Evolutionary conservation across 2,113 vertebrate genomes (phyloP).

Genomic region (Rattus rattus): DNA sequence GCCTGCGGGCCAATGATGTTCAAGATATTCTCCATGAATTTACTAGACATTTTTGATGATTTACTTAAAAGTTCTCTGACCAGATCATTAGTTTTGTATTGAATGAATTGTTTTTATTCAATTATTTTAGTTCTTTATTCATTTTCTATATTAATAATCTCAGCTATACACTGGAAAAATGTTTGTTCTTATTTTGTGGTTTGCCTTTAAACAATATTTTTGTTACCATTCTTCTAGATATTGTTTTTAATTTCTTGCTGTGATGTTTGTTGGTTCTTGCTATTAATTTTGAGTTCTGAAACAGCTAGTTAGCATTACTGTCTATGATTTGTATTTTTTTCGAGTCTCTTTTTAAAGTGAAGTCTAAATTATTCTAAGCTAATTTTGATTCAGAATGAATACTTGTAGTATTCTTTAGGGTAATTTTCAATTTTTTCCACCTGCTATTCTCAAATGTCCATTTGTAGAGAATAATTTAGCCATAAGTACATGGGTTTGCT

Average conservation of each 20-base stretch:
- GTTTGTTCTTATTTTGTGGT: neutral
- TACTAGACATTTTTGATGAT: neutral
- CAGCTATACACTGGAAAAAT: neutral
- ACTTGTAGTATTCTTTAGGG: neutral
- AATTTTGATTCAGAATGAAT: neutral
- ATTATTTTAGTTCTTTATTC: neutral
- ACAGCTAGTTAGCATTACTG: neutral
- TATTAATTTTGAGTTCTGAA: neutral
- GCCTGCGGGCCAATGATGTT: neutral
- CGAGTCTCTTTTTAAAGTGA: neutral
- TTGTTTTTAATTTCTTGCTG: neutral
- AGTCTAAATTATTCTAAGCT: neutral
- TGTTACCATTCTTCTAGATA: neutral
- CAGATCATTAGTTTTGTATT: neutral
- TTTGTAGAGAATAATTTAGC: neutral
- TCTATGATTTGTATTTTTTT: neutral
- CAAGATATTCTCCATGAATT: neutral
- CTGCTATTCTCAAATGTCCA: neutral
- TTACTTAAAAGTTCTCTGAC: neutral
- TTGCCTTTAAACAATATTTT: neutral
- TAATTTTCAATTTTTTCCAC: neutral
- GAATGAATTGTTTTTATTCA: neutral
- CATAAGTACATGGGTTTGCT: neutral
- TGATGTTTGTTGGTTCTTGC: neutral
- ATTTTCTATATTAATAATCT: neutral